phyloP scores from a whole-genome alignment of 2,888 invertebrate species.

The Drosophila mimetica region DNA sequence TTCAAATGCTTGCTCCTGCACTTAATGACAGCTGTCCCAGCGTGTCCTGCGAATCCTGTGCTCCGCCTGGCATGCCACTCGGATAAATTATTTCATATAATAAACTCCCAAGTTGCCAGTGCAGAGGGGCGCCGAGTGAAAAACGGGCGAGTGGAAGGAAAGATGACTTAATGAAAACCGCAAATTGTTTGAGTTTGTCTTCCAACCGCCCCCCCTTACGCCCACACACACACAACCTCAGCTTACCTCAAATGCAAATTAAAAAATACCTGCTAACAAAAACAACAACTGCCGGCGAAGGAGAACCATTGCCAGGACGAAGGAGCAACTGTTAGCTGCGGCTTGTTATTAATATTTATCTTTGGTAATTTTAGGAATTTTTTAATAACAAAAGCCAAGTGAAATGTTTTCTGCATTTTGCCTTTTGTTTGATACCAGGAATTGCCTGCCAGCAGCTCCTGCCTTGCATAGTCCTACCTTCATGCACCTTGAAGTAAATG shows the following conservation, averaged over 20 bases:
- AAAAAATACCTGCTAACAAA: conserved; percentile 66
- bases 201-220: conserved; percentile 1
- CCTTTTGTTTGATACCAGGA: conserved; percentile 29
- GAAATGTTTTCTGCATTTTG: conserved; percentile 59
- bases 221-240: conserved; percentile 8
- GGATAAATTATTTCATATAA: conserved; percentile 75
- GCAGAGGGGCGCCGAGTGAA: background rate
- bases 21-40: conserved; percentile 70
- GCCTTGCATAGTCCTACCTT: conserved; percentile 10
- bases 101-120: conserved; percentile 64
- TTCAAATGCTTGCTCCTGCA: conserved; percentile 70
- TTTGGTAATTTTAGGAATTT: conserved; percentile 79
- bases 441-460: background rate
- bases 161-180: conserved; percentile 76
- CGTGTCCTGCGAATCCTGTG: conserved; percentile 23
- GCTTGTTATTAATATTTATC: conserved; percentile 79
- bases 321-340: conserved; percentile 53
- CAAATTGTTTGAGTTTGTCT: conserved; percentile 77
- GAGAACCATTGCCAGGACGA: conserved; percentile 35
- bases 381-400: conserved; percentile 73
- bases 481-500: conserved; percentile 27
- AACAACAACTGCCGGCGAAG: conserved; percentile 27
- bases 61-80: conserved; percentile 56
- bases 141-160: conserved; percentile 34
- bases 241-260: conserved; percentile 59